Evolutionary conservation across 2,113 vertebrate species (phyloP).

Genomic region (Irena cyanogastra): DNA sequence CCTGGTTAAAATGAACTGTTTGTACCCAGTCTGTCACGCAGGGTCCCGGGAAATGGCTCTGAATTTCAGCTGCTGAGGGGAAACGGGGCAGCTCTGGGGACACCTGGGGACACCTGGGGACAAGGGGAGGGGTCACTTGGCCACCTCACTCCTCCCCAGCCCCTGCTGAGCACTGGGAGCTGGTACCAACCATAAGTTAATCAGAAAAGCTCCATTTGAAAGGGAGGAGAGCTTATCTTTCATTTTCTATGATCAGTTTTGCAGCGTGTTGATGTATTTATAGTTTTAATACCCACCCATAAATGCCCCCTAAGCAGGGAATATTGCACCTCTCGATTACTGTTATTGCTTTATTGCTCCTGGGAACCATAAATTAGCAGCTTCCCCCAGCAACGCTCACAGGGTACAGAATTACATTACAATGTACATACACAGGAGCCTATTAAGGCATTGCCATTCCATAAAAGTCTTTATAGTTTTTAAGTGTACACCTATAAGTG

Average conservation of each 20-base stretch:
- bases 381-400: constrained; percentile 58
- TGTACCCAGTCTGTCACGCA: neutral
- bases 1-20: neutral
- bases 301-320: constrained; percentile 75
- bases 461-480: constrained; percentile 73
- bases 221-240: constrained; percentile 59
- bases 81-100: neutral
- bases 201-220: neutral
- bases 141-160: neutral
- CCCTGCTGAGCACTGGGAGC: neutral
- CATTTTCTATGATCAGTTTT: constrained; percentile 53
- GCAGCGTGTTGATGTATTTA: constrained; percentile 71
- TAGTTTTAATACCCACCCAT: constrained; percentile 75
- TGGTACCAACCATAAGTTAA: neutral
- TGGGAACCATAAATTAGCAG: constrained; percentile 70
- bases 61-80: neutral
- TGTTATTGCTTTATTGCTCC: constrained; percentile 76
- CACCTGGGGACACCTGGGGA: neutral
- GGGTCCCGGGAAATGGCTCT: neutral
- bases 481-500: constrained; percentile 66
- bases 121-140: neutral
- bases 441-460: constrained; percentile 67
- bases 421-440: constrained; percentile 59
- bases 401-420: constrained; percentile 62
- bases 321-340: constrained; percentile 73